Evolutionary conservation across 2,888 invertebrate species (phyloP).

Genomic region (Sminthurides aquaticus): DNA sequence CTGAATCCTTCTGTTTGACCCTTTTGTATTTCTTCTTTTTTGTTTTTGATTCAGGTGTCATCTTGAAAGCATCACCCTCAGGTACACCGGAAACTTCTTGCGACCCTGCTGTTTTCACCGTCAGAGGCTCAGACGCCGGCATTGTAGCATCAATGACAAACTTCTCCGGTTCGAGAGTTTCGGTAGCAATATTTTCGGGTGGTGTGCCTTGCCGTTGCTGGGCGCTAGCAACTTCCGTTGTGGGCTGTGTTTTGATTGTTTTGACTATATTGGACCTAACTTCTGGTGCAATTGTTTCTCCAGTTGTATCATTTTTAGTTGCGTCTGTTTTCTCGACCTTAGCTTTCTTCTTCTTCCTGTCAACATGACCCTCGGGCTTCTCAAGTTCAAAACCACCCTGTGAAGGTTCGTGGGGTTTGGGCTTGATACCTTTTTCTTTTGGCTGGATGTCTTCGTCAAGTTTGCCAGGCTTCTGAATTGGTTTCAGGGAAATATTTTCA

Average conservation of each 20-base stretch:
- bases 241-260: conserved; percentile 46
- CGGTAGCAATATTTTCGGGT: background rate
- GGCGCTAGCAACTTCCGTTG: conserved; percentile 19
- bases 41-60: background rate
- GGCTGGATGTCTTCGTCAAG: background rate
- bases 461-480: conserved; percentile 8
- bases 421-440: conserved; percentile 22
- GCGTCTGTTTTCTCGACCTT: background rate
- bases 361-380: conserved; percentile 38
- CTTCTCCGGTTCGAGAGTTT: background rate
- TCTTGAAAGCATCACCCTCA: background rate
- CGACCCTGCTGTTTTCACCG: background rate
- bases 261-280: background rate
- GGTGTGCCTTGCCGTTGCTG: conserved; percentile 18
- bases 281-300: background rate
- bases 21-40: background rate
- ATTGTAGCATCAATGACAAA: background rate
- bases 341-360: conserved; percentile 22
- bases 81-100: background rate
- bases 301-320: background rate
- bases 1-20: background rate
- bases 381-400: conserved; percentile 44
- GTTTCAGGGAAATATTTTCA: conserved; percentile 12
- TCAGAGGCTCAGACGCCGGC: background rate
- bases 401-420: conserved; percentile 33